Evolutionary conservation across 2,888 invertebrate genomes (phyloP), one percentile per base, ranked within the genome.

Genomic region (Ophraella communa): DNA sequence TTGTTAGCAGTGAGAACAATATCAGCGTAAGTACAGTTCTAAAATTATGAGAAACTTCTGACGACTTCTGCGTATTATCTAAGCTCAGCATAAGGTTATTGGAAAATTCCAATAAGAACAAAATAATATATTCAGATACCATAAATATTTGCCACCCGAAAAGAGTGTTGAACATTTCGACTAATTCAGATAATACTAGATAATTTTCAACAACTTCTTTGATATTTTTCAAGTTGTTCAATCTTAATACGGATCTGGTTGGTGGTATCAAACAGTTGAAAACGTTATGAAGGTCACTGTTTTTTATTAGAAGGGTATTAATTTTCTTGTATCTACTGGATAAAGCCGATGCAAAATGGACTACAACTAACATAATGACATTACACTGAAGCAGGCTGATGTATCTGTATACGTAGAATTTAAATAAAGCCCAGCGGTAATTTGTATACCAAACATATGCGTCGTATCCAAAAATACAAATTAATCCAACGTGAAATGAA

Each of bases 61-160:
- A 30, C 10, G 45, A 47, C 33, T 51, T 53, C 42, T 62, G 64
- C 5, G 56, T 39, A 24, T 39, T 42, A 53, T 67, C 69, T 10
- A 67, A 54, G 52, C 52, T 61, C 17, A 67, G 33, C 63, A 67
- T 65, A 1, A 69, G 42, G 39, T 47, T 63, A 23, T 69, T 69
- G 3, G 63, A 18, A 20, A 67, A 33, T 20, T 65, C 65, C 23
- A 69, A 24, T 14, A 69, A 33, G 4, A 53, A 20, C 10, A 67
- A 10, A 18, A 69, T 64, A 14, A 65, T 58, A 44, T 55, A 61
- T 45, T 67, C 69, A 0, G 69, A 67, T 30, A 65, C 39, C 24
- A 69, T 59, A 20, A 69, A 67, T n/a, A 69, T 64, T 33, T 67
- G 67, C 69, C 69, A 69, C 8, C 69, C 69, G 49, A 69, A 67